Evolutionary conservation across 1,140 invertebrate species (phyloP).

Genomic region (Probaryconus sp.): DNA sequence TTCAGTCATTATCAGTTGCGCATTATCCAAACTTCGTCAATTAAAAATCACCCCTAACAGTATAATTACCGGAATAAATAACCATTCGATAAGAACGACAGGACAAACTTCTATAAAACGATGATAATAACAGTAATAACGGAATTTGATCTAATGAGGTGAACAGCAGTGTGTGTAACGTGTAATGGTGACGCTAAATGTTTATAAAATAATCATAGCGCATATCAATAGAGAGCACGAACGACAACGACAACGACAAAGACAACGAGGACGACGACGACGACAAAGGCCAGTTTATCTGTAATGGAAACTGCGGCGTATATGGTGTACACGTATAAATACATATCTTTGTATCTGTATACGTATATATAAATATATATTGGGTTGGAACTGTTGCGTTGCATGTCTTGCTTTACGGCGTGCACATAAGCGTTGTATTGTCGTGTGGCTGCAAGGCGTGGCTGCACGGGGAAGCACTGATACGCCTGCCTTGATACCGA

Average conservation of each 20-base stretch:
- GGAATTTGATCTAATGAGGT: conserved; percentile 38
- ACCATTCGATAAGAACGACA: conserved; percentile 34
- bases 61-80: conserved; percentile 25
- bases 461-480: conserved; percentile 65
- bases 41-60: conserved; percentile 19
- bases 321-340: conserved; percentile 20
- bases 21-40: too few relatives aligned
- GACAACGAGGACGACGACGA: too few relatives aligned
- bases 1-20: too few relatives aligned
- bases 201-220: conserved; percentile 55
- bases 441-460: conserved; percentile 67
- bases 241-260: too few relatives aligned
- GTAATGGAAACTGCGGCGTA: conserved; percentile 37
- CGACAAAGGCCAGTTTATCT: conserved; percentile 48
- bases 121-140: conserved; percentile 45
- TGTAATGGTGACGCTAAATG: conserved; percentile 48
- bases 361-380: too few relatives aligned
- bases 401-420: conserved; percentile 58
- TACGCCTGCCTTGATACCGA: conserved; percentile 63
- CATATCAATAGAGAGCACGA: conserved; percentile 56
- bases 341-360: too few relatives aligned
- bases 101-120: too few relatives aligned
- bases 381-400: too few relatives aligned
- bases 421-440: conserved; percentile 64
- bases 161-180: too few relatives aligned